Conservation (phyloP, 2,888 invertebrate genomes). For the Agelastica alni region DNA sequence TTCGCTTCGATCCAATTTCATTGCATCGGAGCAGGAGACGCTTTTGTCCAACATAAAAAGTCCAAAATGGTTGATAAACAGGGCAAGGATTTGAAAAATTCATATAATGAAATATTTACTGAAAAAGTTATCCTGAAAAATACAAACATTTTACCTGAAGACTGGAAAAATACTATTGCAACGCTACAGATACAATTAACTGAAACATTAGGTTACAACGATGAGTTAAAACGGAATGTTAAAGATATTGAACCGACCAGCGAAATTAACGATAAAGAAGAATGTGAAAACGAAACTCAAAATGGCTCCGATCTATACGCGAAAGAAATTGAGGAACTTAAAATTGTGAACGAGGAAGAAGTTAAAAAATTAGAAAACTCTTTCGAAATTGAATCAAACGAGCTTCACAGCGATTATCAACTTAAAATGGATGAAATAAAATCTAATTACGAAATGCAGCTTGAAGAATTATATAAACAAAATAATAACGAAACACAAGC, state of each 20-base stretch:
- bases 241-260: too few relatives aligned
- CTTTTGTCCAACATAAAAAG: too few relatives aligned
- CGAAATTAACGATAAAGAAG: conserved; percentile 18
- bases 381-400: too few relatives aligned
- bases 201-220: conserved; percentile 42
- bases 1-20: conserved; percentile 14
- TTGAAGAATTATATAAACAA: too few relatives aligned
- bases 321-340: conserved; percentile 32
- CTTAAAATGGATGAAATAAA: conserved; percentile 35
- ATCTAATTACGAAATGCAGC: conserved; percentile 33
- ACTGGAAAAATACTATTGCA: conserved; percentile 43
- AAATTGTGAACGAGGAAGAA: conserved; percentile 28
- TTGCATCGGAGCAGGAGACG: not conserved
- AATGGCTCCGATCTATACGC: conserved; percentile 18
- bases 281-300: conserved; percentile 27
- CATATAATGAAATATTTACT: too few relatives aligned
- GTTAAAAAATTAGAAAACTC: conserved; percentile 26
- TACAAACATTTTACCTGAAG: conserved; percentile 37
- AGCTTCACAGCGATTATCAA: too few relatives aligned
- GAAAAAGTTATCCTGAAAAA: conserved; percentile 31
- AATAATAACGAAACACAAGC: conserved; percentile 31
- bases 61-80: conserved; percentile 11
- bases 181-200: conserved; percentile 40
- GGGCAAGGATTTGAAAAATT: not conserved
- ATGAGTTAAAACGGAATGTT: conserved; percentile 38